Conservation (phyloP, 2,797 vertebrate genomes). For the Semaprochilodus insignis region DNA sequence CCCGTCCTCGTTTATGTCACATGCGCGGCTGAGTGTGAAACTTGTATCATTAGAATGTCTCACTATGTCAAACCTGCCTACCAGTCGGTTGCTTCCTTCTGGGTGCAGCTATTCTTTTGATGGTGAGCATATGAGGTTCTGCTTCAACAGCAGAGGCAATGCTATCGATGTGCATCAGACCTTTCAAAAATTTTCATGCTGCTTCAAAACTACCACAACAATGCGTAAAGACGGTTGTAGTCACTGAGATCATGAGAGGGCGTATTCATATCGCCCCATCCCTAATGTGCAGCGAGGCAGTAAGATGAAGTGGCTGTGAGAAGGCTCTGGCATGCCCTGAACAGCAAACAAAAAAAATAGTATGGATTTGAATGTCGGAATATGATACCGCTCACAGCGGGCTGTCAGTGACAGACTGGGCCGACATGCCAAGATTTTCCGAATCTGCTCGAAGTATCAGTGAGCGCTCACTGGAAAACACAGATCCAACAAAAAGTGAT, state of each 20-base stretch:
- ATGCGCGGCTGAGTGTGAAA: no score
- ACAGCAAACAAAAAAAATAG: conserved; percentile 49
- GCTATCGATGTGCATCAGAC: not conserved
- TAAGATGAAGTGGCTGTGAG: conserved; percentile 16
- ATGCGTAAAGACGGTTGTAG: not conserved
- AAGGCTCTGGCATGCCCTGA: conserved; percentile 37
- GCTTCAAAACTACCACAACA: not conserved
- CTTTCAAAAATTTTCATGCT: not conserved
- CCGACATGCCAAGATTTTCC: not conserved
- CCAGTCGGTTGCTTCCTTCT: no score
- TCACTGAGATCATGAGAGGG: not conserved
- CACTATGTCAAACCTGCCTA: no score
- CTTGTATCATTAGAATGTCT: no score
- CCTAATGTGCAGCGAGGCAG: not conserved
- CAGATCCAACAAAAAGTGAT: not conserved
- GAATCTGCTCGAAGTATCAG: conserved; percentile 41
- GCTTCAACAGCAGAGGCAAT: no score
- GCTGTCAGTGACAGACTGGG: conserved; percentile 25
- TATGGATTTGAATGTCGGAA: conserved; percentile 44
- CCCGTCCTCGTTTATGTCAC: no score
- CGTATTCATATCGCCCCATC: not conserved
- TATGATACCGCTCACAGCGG: conserved; percentile 33
- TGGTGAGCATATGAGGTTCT: no score
- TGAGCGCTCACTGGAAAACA: not conserved
- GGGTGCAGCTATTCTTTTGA: no score